Evolutionary conservation across 1,140 invertebrate genomes (phyloP).

Genomic region (Drusus annulatus): DNA sequence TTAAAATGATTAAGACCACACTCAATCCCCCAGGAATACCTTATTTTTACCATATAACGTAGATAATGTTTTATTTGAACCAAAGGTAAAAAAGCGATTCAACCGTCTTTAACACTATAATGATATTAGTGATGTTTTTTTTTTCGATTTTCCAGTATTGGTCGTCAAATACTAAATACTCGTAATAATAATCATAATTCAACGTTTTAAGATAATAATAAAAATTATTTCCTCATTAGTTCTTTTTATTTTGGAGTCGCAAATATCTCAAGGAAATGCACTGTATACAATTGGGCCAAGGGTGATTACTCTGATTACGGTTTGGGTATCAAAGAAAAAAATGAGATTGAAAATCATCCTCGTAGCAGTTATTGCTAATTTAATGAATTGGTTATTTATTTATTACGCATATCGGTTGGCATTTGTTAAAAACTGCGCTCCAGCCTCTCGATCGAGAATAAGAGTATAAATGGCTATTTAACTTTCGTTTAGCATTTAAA

Average conservation of each 20-base stretch:
- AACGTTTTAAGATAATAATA: too few species aligned
- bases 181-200: too few species aligned
- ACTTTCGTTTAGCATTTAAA: not conserved
- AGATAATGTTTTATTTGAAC: too few species aligned
- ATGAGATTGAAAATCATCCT: not conserved
- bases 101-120: too few species aligned
- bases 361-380: not conserved
- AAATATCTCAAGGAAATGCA: constrained; percentile 26
- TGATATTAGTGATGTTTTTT: too few species aligned
- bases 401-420: not conserved
- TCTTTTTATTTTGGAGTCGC: not conserved
- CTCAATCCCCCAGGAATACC: too few species aligned
- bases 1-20: too few species aligned
- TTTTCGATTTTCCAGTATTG: too few species aligned
- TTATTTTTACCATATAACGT: too few species aligned
- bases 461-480: not conserved
- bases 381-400: not conserved
- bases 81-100: too few species aligned
- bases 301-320: not conserved
- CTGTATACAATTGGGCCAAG: constrained; percentile 20
- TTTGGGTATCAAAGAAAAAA: not conserved
- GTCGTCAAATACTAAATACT: too few species aligned
- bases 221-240: not conserved
- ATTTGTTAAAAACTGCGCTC: not conserved
- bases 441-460: not conserved